Evolutionary conservation across 2,888 invertebrate genomes (phyloP).

Genomic region (Stenurella melanura): DNA sequence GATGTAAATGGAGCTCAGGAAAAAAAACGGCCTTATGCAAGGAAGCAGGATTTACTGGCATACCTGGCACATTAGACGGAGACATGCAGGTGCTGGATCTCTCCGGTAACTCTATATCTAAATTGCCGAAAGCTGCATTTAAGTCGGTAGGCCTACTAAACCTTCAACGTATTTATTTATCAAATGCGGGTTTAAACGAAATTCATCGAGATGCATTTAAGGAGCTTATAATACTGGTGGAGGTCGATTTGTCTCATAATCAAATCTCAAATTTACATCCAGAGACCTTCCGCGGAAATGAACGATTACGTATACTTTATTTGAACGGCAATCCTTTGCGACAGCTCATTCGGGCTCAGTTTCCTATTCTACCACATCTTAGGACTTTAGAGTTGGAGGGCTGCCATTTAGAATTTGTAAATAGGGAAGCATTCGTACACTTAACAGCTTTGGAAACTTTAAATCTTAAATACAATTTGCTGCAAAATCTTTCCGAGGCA

Average conservation of each 20-base stretch:
- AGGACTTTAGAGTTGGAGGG: conserved; percentile 87
- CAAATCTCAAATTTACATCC: conserved; percentile 83
- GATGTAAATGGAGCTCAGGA: conserved; percentile 94
- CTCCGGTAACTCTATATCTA: conserved; percentile 86
- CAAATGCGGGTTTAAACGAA: conserved; percentile 84
- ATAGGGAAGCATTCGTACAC: conserved; percentile 85
- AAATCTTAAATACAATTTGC: conserved; percentile 87
- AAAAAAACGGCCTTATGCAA: conserved; percentile 92
- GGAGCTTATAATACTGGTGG: conserved; percentile 88
- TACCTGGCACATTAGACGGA: conserved; percentile 82
- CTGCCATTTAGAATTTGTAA: conserved; percentile 85
- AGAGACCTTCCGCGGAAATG: conserved; percentile 89
- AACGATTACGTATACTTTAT: conserved; percentile 84
- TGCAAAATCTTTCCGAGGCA: conserved; percentile 81
- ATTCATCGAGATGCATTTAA: conserved; percentile 90
- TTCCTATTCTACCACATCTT: conserved; percentile 87
- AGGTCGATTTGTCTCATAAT: conserved; percentile 91
- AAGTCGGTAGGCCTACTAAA: conserved; percentile 86
- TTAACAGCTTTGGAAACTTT: conserved; percentile 84
- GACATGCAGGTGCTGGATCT: conserved; percentile 92
- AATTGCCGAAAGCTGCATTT: conserved; percentile 86
- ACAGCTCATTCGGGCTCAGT: conserved; percentile 84
- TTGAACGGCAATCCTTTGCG: conserved; percentile 89
- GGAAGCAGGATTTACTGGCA: conserved; percentile 85
- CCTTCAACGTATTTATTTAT: conserved; percentile 87